Conservation (phyloP, 2,797 vertebrate species). For the Enteromius thamalakanensis region DNA sequence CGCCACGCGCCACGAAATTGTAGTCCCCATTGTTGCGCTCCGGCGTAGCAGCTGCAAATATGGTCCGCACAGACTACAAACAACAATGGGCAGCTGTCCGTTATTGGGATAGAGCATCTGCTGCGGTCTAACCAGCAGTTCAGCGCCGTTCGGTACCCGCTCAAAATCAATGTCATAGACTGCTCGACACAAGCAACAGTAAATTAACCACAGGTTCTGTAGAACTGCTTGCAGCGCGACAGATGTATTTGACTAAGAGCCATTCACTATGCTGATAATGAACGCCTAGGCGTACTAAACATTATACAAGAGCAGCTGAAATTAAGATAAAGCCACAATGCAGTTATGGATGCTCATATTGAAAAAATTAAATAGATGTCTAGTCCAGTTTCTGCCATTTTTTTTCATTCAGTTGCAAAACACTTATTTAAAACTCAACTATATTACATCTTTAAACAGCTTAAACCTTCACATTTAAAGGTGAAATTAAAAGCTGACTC, state of each 20-base stretch:
- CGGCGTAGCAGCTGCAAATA: conserved; percentile 82
- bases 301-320: not conserved
- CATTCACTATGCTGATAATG: not conserved
- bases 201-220: conserved; percentile 65
- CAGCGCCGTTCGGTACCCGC: conserved; percentile 71
- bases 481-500: not conserved
- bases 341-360: not conserved
- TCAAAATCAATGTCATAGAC: conserved; percentile 75
- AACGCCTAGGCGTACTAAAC: not conserved
- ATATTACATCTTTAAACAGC: not conserved
- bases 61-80: conserved; percentile 75
- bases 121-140: conserved; percentile 78
- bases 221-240: conserved; percentile 60
- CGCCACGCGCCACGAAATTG: conserved; percentile 81
- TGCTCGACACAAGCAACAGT: conserved; percentile 68
- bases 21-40: conserved; percentile 78
- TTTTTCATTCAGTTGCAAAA: not conserved
- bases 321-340: not conserved
- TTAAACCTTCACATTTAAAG: not conserved
- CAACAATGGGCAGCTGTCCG: conserved; percentile 87
- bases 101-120: conserved; percentile 83
- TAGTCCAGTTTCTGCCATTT: not conserved
- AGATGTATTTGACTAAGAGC: conserved; percentile 19
- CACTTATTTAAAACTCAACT: not conserved
- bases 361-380: not conserved